Evolutionary conservation across 2,888 invertebrate genomes (phyloP).

Genomic region (Amphiduros pacificus): DNA sequence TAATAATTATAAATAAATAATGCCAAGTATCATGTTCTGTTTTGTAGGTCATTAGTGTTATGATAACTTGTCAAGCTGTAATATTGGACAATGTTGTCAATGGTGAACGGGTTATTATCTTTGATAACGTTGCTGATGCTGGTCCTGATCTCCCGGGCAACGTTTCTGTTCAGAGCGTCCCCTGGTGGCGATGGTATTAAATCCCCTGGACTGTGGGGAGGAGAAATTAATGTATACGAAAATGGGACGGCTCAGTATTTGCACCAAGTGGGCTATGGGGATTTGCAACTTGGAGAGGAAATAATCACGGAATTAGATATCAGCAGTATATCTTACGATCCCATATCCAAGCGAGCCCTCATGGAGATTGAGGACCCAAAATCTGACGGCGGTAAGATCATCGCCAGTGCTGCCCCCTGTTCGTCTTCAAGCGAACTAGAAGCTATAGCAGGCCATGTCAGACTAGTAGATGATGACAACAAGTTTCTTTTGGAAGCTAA

Average conservation of each 20-base stretch:
- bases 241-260: not conserved
- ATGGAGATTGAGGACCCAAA: conserved; percentile 9
- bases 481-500: conserved; percentile 6
- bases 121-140: not conserved
- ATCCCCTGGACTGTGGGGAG: conserved; percentile 15
- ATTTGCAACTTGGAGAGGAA: not conserved
- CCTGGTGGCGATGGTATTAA: conserved; percentile 11
- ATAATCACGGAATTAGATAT: not conserved
- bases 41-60: too few relatives aligned
- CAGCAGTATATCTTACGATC: conserved; percentile 10
- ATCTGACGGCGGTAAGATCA: not conserved
- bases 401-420: not conserved
- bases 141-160: not conserved
- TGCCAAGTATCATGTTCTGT: too few relatives aligned
- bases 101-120: too few relatives aligned
- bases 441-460: not conserved
- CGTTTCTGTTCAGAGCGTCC: conserved; percentile 10
- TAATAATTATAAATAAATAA: too few relatives aligned
- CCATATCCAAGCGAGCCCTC: not conserved
- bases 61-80: too few relatives aligned
- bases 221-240: not conserved
- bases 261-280: not conserved
- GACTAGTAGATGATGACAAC: conserved; percentile 3
- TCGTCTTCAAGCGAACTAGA: not conserved
- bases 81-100: too few relatives aligned